Base-by-base conservation (phyloP, 2,113 vertebrate species). In the Tragulus kanchil region DNA sequence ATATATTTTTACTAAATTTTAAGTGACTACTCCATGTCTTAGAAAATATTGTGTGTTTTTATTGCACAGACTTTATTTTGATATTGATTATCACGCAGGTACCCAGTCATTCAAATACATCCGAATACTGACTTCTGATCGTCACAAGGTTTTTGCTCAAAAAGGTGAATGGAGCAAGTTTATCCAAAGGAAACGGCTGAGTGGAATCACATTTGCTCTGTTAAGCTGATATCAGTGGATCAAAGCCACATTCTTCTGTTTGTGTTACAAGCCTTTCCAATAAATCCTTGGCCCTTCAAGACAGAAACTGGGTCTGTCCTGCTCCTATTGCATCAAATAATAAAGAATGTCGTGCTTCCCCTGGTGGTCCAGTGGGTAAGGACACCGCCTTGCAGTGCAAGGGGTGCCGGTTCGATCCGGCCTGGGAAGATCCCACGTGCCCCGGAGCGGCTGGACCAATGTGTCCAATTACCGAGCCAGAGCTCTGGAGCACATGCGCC, bases 131-230 rank as follows among this genome's bases (percentile, higher is more conserved):
- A 71, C 45, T 81, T 56, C 58, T 89, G 48, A n/a, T 45, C 78
- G 81, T 67, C n/a, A 59, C 0, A 5, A 81, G 12, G 6, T 54
- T 81, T 77, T 86, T 23, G 1, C 45, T 71, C 62, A 31, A 77
- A 88, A 87, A 67, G 13, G 9, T 36, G 14, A 9, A 28, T 65
- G 19, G 21, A 87, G 42, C 90, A 93, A 94, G 7, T 87, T 79
- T 94, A 13, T 90, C 82, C 89, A 96, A 93, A 73, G 96, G 54
- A 65, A 97, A 89, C n/a, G 58, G 23, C 7, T 82, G 2, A 86
- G 7, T 82, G 26, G 31, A 83, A 83, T 11, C 42, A 21, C 48
- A 82, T 16, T 82, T 89, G 48, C 28, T 81, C 25, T 75, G 21
- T 59, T 89, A 82, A 82, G 5, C 69, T 69, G 10, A 67, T 84